Evolutionary conservation across 1,140 invertebrate genomes (phyloP), one percentile per base, ranked within the genome.

Genomic region (Pachyrhynchus sulphureomaculatus): DNA sequence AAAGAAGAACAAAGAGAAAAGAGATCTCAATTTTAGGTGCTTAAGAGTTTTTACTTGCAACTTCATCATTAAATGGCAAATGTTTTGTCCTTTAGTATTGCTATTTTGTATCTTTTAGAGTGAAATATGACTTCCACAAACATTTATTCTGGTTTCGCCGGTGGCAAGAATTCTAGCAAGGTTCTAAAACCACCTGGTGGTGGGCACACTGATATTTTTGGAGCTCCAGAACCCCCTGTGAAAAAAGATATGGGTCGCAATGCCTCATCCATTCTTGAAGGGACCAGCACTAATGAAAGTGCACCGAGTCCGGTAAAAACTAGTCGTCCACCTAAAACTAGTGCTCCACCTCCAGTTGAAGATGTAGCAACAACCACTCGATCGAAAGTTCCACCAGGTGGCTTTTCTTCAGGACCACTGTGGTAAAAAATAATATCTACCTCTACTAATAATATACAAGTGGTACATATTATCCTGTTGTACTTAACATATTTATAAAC

Each of bases 141-240:
- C 29, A 62, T 73, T 47, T 68, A 67, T 39, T 39, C 60, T 39
- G 73, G 73, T 20, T 53, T 72, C 29, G 8, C 4, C 13, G 66
- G 67, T 2, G 65, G 59, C 20, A 69, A 70, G 24, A 75, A 64
- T 36, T 75, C 74, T 0, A 75, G 73, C 62, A 67, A 71, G 29
- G 71, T 75, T 12, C 42, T 76, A 34, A 72, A 68, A 65, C 75
- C 74, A 8, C 75, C 74, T 48, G 75, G 75, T 49, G 75, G 75
- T 47, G 71, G 72, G 1, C 71, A 76, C 56, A 71, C 69, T 12
- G 68, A 75, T 52, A 70, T 76, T 47, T 73, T 76, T 54, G 75
- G 72, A 10, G 63, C 52, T 10, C 32, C 52, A 21, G 61, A 64
- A 8, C 47, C 57, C 1, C 53, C 58, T 45, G 47, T 60, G 3